Conservation (phyloP, 2,113 vertebrate genomes). For the Vulpes vulpes region DNA sequence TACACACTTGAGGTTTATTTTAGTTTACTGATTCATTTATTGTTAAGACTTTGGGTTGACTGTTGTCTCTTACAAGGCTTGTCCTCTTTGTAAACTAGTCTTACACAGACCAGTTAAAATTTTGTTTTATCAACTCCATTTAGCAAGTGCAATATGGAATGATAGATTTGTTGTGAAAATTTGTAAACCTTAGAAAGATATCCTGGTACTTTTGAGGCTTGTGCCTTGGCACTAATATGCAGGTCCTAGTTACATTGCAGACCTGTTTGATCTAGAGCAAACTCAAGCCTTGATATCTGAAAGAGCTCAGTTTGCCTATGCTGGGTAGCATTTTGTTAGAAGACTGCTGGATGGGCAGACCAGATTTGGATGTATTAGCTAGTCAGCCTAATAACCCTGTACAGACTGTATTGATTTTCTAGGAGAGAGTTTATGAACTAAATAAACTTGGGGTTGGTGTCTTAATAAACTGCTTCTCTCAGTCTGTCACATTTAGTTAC, state of each 20-base stretch:
- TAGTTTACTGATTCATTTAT: neutral
- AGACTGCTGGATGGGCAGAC: conserved; percentile 87
- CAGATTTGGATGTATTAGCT: conserved; percentile 93
- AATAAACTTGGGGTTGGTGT: conserved; percentile 95
- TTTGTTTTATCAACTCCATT: conserved; percentile 34
- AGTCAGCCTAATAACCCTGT: conserved; percentile 94
- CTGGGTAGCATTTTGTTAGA: conserved; percentile 85
- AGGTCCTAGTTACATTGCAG: conserved; percentile 66
- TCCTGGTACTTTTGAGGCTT: conserved; percentile 40
- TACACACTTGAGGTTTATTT: neutral
- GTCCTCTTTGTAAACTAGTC: conserved; percentile 20
- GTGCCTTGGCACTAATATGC: conserved; percentile 39
- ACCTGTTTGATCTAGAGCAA: conserved; percentile 65
- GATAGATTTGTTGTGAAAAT: neutral
- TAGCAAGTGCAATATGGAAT: neutral
- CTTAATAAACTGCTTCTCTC: conserved; percentile 94
- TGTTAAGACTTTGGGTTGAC: conserved; percentile 4
- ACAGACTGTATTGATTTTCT: conserved; percentile 94
- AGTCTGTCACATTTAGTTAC: conserved; percentile 94
- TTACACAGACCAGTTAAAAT: conserved; percentile 39
- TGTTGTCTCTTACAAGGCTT: conserved; percentile 12
- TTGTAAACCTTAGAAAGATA: conserved; percentile 23
- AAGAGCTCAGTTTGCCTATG: conserved; percentile 79
- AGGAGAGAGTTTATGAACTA: conserved; percentile 95
- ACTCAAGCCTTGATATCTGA: conserved; percentile 53